Evolutionary conservation across 2,797 vertebrate genomes (phyloP).

Genomic region (Apogon hyalosoma): DNA sequence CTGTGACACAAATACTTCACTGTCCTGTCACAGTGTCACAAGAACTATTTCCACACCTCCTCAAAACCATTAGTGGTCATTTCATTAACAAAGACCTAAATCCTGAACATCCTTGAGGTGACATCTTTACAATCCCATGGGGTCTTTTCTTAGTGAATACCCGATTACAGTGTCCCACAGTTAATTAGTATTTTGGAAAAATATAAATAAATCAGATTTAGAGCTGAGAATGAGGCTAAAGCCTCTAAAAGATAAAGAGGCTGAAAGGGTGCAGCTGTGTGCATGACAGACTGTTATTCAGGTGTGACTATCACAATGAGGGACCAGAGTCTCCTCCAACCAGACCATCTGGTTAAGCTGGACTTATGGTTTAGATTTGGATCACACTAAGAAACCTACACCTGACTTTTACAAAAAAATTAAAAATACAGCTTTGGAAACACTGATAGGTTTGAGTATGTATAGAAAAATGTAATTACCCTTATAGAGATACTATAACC

Average conservation of each 20-base stretch:
- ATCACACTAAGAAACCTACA: constrained; percentile 10
- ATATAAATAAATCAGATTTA: background rate
- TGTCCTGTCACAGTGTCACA: constrained; percentile 32
- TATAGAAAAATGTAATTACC: background rate
- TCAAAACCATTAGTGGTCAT: constrained; percentile 23
- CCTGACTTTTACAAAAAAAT: background rate
- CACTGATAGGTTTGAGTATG: background rate
- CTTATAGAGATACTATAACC: no score
- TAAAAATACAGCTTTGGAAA: background rate
- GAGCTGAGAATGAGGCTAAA: background rate
- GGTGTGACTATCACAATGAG: constrained; percentile 45
- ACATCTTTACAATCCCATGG: background rate
- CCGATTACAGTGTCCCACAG: background rate
- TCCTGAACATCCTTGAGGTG: background rate
- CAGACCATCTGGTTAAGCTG: constrained; percentile 45
- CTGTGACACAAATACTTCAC: constrained; percentile 34
- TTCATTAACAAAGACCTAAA: constrained; percentile 4
- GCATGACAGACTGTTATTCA: constrained; percentile 39
- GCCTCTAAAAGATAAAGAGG: constrained; percentile 11
- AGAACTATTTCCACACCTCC: constrained; percentile 46
- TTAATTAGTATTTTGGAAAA: background rate
- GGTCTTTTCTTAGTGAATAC: background rate
- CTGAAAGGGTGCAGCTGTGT: constrained; percentile 3
- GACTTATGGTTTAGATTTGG: constrained; percentile 7
- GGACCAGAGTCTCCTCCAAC: constrained; percentile 40